These are phyloP conservation scores for Pachycephus smyrnensis DNA, from an alignment of 2,888 invertebrate genomes.

Conservation along the genomic window DNA sequence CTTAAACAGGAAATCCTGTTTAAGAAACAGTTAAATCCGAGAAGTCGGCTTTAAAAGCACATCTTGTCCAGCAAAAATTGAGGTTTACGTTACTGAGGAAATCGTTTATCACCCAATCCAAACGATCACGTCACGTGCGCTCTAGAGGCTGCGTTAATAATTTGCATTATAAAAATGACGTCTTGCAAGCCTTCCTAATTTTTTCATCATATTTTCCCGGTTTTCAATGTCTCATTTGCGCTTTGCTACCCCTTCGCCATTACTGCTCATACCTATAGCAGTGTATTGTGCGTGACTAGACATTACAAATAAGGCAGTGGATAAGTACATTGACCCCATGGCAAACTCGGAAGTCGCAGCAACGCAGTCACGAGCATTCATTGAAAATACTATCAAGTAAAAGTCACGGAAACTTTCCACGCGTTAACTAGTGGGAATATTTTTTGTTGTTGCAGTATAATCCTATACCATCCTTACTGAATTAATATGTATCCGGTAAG, in stretches of 20 bases:
- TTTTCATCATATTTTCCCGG: background rate
- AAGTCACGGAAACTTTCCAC: background rate
- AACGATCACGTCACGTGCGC: too few species aligned
- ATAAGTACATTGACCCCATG: background rate
- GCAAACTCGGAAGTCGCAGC: background rate
- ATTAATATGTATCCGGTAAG: background rate
- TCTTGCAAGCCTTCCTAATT: background rate
- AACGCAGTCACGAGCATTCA: background rate
- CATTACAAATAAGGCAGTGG: background rate
- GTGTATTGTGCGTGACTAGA: background rate
- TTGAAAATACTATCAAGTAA: background rate
- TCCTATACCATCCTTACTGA: background rate
- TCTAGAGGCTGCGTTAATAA: too few species aligned
- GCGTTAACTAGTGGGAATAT: background rate
- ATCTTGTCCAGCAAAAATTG: background rate
- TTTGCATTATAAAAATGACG: background rate
- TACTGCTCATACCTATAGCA: background rate
- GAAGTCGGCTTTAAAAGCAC: constrained; percentile 32
- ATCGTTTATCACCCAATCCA: too few species aligned
- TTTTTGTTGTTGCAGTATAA: background rate
- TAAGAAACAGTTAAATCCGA: constrained; percentile 38
- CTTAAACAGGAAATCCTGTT: constrained; percentile 53
- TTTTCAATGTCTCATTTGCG: background rate
- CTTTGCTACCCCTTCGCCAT: background rate
- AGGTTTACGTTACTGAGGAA: background rate